Evolutionary conservation across 2,888 invertebrate genomes (phyloP).

Genomic region (Trissolcus brochymenae): DNA sequence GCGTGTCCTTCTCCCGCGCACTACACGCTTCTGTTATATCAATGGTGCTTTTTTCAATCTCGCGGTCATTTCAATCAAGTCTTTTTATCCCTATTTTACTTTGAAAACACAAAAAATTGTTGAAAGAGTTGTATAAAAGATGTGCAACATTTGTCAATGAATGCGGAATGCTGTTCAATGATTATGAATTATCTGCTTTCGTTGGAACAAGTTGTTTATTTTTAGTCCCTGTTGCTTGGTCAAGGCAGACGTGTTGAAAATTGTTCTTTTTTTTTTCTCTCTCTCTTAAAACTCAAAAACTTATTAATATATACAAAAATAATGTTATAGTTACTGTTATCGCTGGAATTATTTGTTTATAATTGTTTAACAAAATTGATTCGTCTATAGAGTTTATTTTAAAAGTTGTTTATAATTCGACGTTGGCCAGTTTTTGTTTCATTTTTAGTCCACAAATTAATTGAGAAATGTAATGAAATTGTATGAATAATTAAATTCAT

Average conservation of each 20-base stretch:
- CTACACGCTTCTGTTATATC: slow-evolving; percentile 10
- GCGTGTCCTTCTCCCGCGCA: slow-evolving; percentile 24
- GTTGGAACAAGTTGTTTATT: slow-evolving; percentile 7
- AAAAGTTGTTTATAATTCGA: too few relatives aligned
- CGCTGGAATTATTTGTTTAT: too few relatives aligned
- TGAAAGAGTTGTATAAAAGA: slow-evolving; percentile 1
- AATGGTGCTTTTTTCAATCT: slow-evolving; percentile 17
- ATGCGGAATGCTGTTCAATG: not conserved
- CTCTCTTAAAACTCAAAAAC: not conserved
- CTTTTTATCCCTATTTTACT: slow-evolving; percentile 5
- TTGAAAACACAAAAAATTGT: not conserved
- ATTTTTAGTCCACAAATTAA: too few relatives aligned
- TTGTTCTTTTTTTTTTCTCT: slow-evolving; percentile 3
- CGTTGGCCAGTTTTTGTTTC: too few relatives aligned
- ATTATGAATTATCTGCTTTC: slow-evolving; percentile 8
- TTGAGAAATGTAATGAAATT: too few relatives aligned
- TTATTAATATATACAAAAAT: not conserved
- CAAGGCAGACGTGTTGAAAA: not conserved
- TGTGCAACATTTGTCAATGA: slow-evolving; percentile 7
- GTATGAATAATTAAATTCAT: too few relatives aligned
- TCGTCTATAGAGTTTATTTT: too few relatives aligned
- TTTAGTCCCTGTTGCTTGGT: slow-evolving; percentile 5
- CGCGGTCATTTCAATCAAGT: slow-evolving; percentile 23
- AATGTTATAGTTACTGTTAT: not conserved
- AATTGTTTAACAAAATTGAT: too few relatives aligned